Evolutionary conservation across 2,888 invertebrate species (phyloP).

Genomic region (Laothoe populi): DNA sequence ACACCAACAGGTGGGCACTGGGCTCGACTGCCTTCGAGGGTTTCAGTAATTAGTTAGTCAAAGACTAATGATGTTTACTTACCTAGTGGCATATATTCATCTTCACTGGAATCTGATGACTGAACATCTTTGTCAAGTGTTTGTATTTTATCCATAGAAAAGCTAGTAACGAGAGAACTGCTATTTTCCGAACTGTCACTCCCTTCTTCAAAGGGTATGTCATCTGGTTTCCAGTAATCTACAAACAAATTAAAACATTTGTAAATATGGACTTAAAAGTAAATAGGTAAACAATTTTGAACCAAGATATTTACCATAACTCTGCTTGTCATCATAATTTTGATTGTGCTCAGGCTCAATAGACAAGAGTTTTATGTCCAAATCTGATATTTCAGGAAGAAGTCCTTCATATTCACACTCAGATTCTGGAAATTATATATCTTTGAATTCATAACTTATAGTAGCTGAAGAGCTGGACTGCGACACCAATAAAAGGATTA

Average conservation of each 20-base stretch:
- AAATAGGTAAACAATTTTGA: conserved; percentile 10
- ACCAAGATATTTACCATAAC: conserved; percentile 58
- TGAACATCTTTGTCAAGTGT: conserved; percentile 70
- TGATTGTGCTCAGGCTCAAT: conserved; percentile 68
- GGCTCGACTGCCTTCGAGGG: too few species aligned
- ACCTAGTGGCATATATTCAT: conserved; percentile 79
- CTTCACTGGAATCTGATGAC: conserved; percentile 76
- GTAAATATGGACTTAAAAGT: background rate
- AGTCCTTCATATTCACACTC: conserved; percentile 75
- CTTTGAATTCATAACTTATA: background rate
- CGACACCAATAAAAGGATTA: too few species aligned
- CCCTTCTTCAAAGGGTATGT: conserved; percentile 69
- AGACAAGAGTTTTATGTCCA: conserved; percentile 68
- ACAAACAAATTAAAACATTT: conserved; percentile 33
- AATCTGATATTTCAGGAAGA: conserved; percentile 71
- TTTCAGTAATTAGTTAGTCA: background rate
- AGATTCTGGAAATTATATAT: conserved; percentile 61
- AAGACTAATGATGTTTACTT: conserved; percentile 34
- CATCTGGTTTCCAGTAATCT: conserved; percentile 80
- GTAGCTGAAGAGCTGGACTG: too few species aligned
- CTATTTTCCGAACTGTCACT: conserved; percentile 80
- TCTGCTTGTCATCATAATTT: conserved; percentile 67
- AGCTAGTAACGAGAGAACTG: conserved; percentile 71
- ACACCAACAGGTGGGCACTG: too few species aligned
- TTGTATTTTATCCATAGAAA: conserved; percentile 72